Conservation (phyloP, 2,797 vertebrate species). For the Acestrorhynchus altus region DNA sequence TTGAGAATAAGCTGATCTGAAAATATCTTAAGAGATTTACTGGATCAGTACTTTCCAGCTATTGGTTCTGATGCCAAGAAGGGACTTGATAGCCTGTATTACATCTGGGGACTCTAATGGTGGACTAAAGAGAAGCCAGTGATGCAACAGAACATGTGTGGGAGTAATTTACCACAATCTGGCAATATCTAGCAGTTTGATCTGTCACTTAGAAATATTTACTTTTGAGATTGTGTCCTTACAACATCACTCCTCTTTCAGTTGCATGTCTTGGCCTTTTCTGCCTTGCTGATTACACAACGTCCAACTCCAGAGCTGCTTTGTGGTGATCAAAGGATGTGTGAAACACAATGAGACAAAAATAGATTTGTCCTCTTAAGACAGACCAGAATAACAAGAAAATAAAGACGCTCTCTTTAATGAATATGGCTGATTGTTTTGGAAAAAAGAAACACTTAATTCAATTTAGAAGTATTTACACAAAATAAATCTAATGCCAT, state of each 20-base stretch:
- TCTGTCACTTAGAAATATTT: background rate
- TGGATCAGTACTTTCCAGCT: background rate
- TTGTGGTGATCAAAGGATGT: constrained; percentile 17
- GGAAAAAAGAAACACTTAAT: background rate
- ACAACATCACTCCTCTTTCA: constrained; percentile 16
- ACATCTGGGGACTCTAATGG: background rate
- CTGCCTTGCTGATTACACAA: constrained; percentile 21
- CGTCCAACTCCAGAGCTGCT: constrained; percentile 22
- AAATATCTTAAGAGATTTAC: background rate
- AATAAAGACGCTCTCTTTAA: background rate
- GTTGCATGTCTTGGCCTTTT: constrained; percentile 8
- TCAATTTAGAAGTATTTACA: background rate
- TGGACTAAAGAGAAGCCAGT: background rate
- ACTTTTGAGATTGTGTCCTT: background rate
- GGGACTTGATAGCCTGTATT: background rate
- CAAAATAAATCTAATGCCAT: background rate
- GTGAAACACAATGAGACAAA: constrained; percentile 28
- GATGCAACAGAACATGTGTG: background rate
- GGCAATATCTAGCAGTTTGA: background rate
- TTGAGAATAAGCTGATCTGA: background rate
- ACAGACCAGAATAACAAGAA: constrained; percentile 13
- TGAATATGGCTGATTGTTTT: background rate
- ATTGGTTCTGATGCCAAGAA: background rate
- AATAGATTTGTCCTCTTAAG: constrained; percentile 22
- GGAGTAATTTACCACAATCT: background rate